These are phyloP conservation scores for Plecturocebus donacophilus DNA, from an alignment of 2,113 vertebrate species.

Conservation along the genomic window DNA sequence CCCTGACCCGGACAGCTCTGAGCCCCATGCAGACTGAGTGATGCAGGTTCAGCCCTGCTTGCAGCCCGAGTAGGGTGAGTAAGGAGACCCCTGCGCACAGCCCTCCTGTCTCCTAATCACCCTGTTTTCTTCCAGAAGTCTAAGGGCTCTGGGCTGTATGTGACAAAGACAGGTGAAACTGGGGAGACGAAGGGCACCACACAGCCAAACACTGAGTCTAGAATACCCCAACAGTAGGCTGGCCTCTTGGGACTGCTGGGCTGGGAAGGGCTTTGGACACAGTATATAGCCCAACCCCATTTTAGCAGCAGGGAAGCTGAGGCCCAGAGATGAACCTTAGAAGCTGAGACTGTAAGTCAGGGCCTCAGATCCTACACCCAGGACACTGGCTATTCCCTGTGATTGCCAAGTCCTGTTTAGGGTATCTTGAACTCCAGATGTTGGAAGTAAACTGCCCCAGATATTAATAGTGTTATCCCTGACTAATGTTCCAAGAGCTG, in stretches of 20 bases:
- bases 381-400: neutral
- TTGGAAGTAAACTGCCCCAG: neutral
- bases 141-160: no score
- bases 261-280: neutral
- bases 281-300: no score
- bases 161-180: neutral
- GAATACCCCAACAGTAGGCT: neutral
- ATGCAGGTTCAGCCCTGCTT: neutral
- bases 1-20: neutral
- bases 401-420: neutral
- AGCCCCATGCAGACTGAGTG: neutral
- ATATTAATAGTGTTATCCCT: neutral
- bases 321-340: neutral
- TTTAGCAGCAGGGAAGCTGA: neutral
- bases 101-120: accelerated
- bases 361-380: no score
- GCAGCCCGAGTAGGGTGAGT: neutral
- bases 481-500: neutral
- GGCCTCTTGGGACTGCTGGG: neutral
- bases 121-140: neutral
- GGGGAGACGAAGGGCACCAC: neutral
- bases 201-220: neutral
- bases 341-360: neutral
- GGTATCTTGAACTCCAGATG: neutral
- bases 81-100: accelerated